These are phyloP conservation scores for Megaceryle torquata DNA, from an alignment of 2,113 vertebrate species.

Conservation along the genomic window DNA sequence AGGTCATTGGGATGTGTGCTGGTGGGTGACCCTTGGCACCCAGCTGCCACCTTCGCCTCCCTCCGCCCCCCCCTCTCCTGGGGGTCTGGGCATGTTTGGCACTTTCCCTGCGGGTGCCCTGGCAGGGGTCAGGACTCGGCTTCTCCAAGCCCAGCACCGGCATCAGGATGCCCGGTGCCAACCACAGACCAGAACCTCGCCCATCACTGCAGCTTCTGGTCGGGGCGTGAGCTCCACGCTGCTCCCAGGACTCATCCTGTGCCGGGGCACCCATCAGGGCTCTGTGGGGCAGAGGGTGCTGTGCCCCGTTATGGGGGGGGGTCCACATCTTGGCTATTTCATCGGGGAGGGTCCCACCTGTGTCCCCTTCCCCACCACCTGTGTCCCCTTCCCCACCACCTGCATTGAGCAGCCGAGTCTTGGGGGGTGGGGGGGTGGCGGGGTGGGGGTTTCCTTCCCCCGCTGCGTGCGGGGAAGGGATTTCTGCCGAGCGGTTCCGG, in stretches of 20 bases:
- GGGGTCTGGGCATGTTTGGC: background rate
- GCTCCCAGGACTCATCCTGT: background rate
- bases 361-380: background rate
- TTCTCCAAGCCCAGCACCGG: background rate
- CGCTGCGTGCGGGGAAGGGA: background rate
- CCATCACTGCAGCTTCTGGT: rapidly evolving
- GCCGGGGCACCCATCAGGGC: background rate
- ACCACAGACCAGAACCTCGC: background rate
- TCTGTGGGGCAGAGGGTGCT: background rate
- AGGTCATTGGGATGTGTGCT: background rate
- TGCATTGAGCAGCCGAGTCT: background rate
- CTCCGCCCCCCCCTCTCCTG: background rate
- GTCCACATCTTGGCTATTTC: no score
- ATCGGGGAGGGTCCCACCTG: background rate
- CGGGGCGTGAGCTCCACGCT: rapidly evolving
- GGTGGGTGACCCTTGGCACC: background rate
- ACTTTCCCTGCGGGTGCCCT: background rate
- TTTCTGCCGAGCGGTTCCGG: background rate
- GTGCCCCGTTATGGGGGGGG: background rate
- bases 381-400: background rate
- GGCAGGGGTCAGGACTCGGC: background rate
- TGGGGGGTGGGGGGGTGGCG: no score
- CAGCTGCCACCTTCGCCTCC: background rate
- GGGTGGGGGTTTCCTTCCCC: no score
- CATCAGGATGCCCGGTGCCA: background rate